phyloP scores from a whole-genome alignment of 2,113 vertebrate species.

The Anhinga anhinga region DNA sequence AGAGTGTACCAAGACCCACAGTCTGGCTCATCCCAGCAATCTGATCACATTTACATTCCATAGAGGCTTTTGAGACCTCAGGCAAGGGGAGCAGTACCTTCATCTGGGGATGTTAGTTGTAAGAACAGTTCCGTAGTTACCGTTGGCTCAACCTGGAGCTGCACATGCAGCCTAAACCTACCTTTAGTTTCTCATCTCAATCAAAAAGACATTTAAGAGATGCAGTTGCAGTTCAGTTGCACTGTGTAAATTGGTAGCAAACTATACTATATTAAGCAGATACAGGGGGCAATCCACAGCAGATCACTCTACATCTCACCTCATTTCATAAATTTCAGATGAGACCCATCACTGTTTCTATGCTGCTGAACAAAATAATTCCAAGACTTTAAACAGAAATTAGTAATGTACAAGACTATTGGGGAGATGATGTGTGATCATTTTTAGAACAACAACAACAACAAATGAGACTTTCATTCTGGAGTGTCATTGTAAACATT shows the following conservation, averaged over 20 bases:
- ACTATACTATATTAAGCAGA: background rate
- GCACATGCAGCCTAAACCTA: background rate
- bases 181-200: background rate
- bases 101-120: accelerated
- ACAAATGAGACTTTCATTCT: background rate
- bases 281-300: background rate
- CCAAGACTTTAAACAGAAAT: background rate
- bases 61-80: background rate
- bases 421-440: background rate
- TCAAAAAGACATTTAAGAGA: background rate
- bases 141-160: background rate
- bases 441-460: background rate
- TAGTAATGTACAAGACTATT: background rate
- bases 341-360: background rate
- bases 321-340: background rate
- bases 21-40: background rate
- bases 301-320: background rate
- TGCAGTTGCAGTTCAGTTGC: background rate
- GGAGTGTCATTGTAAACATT: background rate
- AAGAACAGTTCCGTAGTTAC: background rate
- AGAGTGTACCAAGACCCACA: background rate
- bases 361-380: background rate
- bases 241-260: background rate
- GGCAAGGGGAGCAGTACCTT: background rate
- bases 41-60: background rate